A percentile compares a stretch with the other conserved stretches of the same genome.
Evolutionary conservation across 1,140 invertebrate genomes (phyloP).

Genomic region (Cataglyphis hispanica): DNA sequence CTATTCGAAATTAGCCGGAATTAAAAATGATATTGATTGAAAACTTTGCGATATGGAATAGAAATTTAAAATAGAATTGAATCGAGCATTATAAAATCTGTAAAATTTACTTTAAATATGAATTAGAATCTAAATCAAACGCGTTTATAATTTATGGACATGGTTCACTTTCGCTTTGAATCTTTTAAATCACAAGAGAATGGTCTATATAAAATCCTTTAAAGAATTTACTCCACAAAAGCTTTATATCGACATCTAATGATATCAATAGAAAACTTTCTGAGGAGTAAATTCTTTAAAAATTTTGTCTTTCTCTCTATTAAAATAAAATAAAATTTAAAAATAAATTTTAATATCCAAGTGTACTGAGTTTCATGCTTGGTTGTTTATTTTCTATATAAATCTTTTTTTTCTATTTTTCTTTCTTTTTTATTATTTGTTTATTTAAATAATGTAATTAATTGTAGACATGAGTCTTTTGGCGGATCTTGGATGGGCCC

Average conservation of each 20-base stretch:
- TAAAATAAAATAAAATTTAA: slow-evolving; percentile 48
- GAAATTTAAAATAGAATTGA: background rate
- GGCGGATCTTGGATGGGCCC: slow-evolving; percentile 3
- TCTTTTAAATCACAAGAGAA: background rate
- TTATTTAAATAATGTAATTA: background rate
- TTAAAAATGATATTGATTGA: slow-evolving; percentile 8
- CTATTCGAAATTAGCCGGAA: background rate
- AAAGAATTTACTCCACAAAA: no score
- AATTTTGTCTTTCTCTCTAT: no score
- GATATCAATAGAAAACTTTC: background rate
- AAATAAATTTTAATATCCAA: no score
- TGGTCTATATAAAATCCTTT: background rate
- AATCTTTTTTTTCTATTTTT: no score
- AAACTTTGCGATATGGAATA: background rate
- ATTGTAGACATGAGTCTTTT: slow-evolving; percentile 17
- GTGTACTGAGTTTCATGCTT: background rate
- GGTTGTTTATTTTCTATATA: background rate
- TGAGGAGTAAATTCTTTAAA: background rate
- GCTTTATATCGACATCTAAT: no score
- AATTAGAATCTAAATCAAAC: background rate
- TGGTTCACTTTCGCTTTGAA: background rate
- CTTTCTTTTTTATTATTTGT: no score
- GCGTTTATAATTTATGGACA: background rate
- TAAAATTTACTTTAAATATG: slow-evolving; percentile 5
- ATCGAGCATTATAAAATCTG: background rate